Evolutionary conservation across 1,140 invertebrate genomes (phyloP).

Genomic region (Oreohelix idahoensis): DNA sequence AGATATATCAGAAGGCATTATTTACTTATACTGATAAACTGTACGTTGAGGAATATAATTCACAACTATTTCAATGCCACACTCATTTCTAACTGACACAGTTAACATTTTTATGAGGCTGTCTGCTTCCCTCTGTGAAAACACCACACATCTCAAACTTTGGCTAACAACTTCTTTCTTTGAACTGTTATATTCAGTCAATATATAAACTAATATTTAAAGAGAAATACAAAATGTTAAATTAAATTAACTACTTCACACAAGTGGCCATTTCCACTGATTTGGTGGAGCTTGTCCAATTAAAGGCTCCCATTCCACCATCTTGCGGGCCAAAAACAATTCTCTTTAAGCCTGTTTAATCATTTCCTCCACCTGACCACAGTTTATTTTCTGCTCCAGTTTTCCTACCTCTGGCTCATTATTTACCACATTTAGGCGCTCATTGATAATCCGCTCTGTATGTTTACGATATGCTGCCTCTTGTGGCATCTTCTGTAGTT

Average conservation of each 20-base stretch:
- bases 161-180: too few species aligned
- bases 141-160: too few species aligned
- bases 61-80: too few species aligned
- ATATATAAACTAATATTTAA: too few species aligned
- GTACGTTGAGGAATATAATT: too few species aligned
- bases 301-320: conserved; percentile 91
- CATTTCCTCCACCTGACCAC: conserved; percentile 95
- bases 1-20: too few species aligned
- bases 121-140: too few species aligned
- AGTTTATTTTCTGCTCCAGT: conserved; percentile 88
- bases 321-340: conserved; percentile 85
- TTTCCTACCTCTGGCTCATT: conserved; percentile 76
- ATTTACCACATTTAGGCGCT: conserved; percentile 82
- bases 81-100: too few species aligned
- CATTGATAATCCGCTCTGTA: conserved; percentile 87
- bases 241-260: not conserved
- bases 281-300: conserved; percentile 81
- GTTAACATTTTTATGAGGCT: too few species aligned
- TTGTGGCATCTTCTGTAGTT: conserved; percentile 86
- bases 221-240: not conserved
- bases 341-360: conserved; percentile 86
- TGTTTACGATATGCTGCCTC: conserved; percentile 87
- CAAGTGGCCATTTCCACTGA: conserved; percentile 94
- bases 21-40: too few species aligned
- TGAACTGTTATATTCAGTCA: too few species aligned